These are phyloP conservation scores for Anas bernieri DNA, from an alignment of 2,797 vertebrate species.

Conservation along the genomic window DNA sequence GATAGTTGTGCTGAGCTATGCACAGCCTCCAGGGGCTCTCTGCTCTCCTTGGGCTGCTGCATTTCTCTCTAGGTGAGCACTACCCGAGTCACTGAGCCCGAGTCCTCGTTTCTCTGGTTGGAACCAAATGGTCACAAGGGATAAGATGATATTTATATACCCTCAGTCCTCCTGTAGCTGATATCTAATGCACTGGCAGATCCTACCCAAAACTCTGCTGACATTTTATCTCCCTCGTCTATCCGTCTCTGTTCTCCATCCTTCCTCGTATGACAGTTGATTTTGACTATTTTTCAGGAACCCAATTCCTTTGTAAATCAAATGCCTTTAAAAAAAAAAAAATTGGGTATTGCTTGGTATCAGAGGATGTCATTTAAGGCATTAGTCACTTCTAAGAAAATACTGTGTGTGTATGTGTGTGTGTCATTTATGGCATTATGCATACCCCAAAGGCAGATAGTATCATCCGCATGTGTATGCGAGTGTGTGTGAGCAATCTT, in stretches of 20 bases:
- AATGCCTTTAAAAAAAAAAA: constrained; percentile 43
- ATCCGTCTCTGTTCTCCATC: not conserved
- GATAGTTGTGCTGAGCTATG: not conserved
- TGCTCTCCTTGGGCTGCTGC: constrained; percentile 3
- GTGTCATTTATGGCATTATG: constrained; percentile 20
- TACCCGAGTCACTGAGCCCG: not conserved
- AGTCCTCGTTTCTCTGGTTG: not conserved
- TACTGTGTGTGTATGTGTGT: not conserved
- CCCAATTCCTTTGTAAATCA: constrained; percentile 61
- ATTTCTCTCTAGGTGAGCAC: not conserved
- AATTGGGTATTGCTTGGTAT: constrained; percentile 27
- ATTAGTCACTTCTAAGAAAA: constrained; percentile 31
- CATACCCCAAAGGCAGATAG: not conserved
- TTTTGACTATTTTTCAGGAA: constrained; percentile 24
- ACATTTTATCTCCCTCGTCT: not conserved
- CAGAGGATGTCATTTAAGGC: constrained; percentile 19
- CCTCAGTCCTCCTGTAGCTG: not conserved
- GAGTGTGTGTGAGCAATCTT: not conserved
- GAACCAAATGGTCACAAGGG: constrained; percentile 27
- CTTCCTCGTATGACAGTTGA: constrained; percentile 10
- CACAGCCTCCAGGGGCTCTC: not conserved
- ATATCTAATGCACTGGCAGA: not conserved
- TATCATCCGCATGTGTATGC: constrained; percentile 5
- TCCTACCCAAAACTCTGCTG: not conserved
- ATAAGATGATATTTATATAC: constrained; percentile 25